Conservation (phyloP, 2,888 invertebrate species). For the Amblyjoppa proteus region DNA sequence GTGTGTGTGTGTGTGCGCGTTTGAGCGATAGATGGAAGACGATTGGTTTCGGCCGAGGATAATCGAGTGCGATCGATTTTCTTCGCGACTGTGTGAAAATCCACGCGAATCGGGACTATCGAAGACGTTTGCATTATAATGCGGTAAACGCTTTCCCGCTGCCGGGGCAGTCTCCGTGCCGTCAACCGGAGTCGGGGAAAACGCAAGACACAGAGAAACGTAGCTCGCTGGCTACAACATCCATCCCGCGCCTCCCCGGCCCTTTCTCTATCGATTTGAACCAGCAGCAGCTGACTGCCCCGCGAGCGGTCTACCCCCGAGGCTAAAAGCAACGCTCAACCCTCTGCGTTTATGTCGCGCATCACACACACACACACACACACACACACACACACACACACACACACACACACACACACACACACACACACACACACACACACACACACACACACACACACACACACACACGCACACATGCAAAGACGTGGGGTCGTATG, state of each 20-base stretch:
- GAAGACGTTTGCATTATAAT: neutral
- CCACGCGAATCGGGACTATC: neutral
- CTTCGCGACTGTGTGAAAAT: neutral
- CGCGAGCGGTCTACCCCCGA: constrained; percentile 59
- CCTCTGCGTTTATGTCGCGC: constrained; percentile 46
- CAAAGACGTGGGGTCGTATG: neutral
- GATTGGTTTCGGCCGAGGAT: neutral
- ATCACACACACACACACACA: neutral
- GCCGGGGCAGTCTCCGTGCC: neutral
- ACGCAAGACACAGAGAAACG: constrained; percentile 55
- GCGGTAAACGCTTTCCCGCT: neutral
- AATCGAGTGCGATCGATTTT: neutral
- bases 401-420: constrained; percentile 11
- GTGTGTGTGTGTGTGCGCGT: neutral
- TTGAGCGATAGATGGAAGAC: neutral
- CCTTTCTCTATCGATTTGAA: constrained; percentile 79
- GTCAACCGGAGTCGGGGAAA: neutral
- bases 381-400: too few species aligned
- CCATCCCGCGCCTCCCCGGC: constrained; percentile 73
- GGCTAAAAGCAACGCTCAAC: constrained; percentile 59
- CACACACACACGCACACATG: neutral
- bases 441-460: neutral
- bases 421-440: neutral
- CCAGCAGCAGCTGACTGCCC: constrained; percentile 75
- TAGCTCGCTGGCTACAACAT: neutral